Conservation (phyloP, 2,113 vertebrate genomes). For the Poeciliopsis occidentalis region DNA sequence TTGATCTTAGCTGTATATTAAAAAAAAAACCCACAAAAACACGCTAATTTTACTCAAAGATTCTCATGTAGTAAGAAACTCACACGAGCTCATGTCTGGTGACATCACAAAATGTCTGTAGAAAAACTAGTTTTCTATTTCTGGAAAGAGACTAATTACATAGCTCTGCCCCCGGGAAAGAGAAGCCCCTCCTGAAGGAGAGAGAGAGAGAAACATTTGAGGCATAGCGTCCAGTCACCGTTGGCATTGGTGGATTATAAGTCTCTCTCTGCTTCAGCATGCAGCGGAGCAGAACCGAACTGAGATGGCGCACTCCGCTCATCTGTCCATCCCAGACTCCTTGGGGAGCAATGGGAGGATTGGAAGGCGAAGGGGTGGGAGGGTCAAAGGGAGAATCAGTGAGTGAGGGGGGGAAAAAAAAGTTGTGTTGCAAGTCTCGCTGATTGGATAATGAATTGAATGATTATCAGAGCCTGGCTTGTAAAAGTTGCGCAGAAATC, state of each 20-base stretch:
- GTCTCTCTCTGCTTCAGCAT: conserved; percentile 62
- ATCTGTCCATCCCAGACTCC: conserved; percentile 73
- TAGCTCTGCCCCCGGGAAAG: conserved; percentile 69
- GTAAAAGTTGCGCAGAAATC: conserved; percentile 51
- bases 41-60: background rate
- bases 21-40: background rate
- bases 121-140: conserved; percentile 78
- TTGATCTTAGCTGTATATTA: background rate
- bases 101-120: conserved; percentile 27
- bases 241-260: conserved; percentile 62
- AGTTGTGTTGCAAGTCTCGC: conserved; percentile 61
- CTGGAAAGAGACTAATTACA: conserved; percentile 76
- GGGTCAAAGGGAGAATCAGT: conserved; percentile 51
- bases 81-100: background rate
- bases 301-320: conserved; percentile 70
- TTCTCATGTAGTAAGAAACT: background rate
- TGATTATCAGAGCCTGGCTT: conserved; percentile 68
- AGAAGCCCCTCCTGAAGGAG: conserved; percentile 66
- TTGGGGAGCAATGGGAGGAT: conserved; percentile 53
- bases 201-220: conserved; percentile 31
- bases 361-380: conserved; percentile 17
- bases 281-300: conserved; percentile 72
- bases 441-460: conserved; percentile 81
- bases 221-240: conserved; percentile 60
- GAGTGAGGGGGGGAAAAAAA: conserved; percentile 33